Conservation (phyloP, 1,140 invertebrate genomes). For the Pemphigus obesinymphae region DNA sequence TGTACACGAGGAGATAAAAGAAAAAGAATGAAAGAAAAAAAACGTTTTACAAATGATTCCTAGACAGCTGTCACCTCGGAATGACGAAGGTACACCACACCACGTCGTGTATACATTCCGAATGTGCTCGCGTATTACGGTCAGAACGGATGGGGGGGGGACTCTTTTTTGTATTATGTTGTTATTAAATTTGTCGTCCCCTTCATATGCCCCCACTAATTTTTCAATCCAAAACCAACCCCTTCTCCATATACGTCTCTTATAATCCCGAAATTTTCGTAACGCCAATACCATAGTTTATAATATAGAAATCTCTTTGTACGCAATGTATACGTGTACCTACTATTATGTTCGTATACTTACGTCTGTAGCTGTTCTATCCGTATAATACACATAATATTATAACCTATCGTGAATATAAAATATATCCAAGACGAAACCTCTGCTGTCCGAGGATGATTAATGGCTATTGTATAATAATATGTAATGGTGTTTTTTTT, state of each 20-base stretch:
- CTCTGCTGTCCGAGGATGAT: slow-evolving; percentile 16
- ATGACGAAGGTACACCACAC: slow-evolving; percentile 31
- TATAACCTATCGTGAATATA: neutral
- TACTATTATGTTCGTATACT: neutral
- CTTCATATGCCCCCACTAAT: neutral
- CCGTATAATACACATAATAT: neutral
- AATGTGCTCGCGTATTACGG: neutral
- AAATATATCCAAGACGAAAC: slow-evolving; percentile 15
- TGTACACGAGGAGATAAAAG: neutral
- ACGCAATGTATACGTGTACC: neutral
- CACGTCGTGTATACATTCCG: neutral
- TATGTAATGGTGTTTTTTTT: slow-evolving; percentile 24
- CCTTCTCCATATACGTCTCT: too few species aligned
- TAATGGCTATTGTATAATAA: slow-evolving; percentile 31
- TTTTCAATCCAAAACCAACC: neutral
- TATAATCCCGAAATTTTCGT: neutral
- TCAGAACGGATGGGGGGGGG: neutral
- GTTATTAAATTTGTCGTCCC: slow-evolving; percentile 11
- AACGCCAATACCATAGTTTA: neutral
- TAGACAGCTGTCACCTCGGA: slow-evolving; percentile 41
- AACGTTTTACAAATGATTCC: slow-evolving; percentile 41
- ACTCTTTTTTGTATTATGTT: slow-evolving; percentile 20
- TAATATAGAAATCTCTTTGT: neutral
- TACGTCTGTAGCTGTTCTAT: neutral
- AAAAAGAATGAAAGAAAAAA: neutral